Conservation (phyloP, 2,888 invertebrate species). For the Eupithecia exiguata region DNA sequence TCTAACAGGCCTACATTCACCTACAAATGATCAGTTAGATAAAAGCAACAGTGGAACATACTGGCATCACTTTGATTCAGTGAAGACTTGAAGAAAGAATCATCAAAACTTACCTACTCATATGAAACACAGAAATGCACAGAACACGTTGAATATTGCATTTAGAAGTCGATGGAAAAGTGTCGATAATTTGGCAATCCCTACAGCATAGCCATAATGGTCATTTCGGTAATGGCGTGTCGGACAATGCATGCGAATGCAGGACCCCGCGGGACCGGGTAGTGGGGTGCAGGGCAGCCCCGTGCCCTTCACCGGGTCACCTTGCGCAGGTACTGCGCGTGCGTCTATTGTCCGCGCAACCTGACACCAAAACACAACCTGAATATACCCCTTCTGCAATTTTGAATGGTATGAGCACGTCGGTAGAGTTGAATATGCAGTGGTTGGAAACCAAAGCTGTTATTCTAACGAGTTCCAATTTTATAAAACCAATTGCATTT, state of each 20-base stretch:
- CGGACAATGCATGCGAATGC: slow-evolving; percentile 72
- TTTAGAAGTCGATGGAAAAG: slow-evolving; percentile 12
- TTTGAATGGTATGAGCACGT: slow-evolving; percentile 21
- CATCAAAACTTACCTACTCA: neutral
- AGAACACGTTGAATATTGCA: neutral
- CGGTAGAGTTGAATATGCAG: slow-evolving; percentile 40
- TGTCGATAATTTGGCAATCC: slow-evolving; percentile 42
- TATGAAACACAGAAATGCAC: neutral
- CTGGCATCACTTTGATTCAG: neutral
- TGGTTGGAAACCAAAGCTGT: slow-evolving; percentile 40
- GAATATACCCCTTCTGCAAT: slow-evolving; percentile 35
- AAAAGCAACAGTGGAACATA: neutral
- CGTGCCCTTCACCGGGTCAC: slow-evolving; percentile 81
- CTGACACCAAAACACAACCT: slow-evolving; percentile 66
- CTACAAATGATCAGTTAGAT: neutral
- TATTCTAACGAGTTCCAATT: slow-evolving; percentile 77
- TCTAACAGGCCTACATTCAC: neutral
- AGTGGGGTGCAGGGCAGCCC: slow-evolving; percentile 69
- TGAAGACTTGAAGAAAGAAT: too few species aligned
- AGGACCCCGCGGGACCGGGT: slow-evolving; percentile 52
- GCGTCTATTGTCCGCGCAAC: slow-evolving; percentile 79
- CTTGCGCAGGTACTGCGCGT: slow-evolving; percentile 80
- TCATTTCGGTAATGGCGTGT: slow-evolving; percentile 77
- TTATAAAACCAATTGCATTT: slow-evolving; percentile 81
- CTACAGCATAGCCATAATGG: slow-evolving; percentile 57